Base-by-base conservation (phyloP, 2,888 invertebrate genomes). In the Diaperis boleti region DNA sequence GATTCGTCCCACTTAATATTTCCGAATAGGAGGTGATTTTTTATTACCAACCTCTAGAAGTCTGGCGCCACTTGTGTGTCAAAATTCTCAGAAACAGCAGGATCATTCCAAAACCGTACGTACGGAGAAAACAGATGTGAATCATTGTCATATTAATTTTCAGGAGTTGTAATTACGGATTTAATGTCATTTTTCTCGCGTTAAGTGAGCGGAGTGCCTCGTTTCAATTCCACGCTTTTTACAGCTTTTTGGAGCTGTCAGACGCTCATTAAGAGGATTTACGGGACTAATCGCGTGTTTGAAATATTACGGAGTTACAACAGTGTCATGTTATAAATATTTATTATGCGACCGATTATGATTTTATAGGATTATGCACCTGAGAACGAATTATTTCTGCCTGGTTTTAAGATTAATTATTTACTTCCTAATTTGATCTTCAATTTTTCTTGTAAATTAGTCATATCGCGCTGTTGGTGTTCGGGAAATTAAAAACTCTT, bases 211-310 rank as follows among this genome's bases (percentile, higher is more conserved):
- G 26, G 57, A 45, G 45, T 13, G 20, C 18, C 45, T 57, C 20
- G 11, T 57, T 45, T 45, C 57, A 37, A 57, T 57, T 45, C 39
- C 39, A 50, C 49, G 60, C 60, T 20, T 60, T 59, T 59, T 59
- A 59, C 52, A 52, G 59, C 50, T 59, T 59, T 59, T 50, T 41
- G 67, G 64, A 45, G 66, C 70, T 69, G 72, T 72, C 72, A 69
- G 64, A 57, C 59, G 61, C 69, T 72, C 70, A 72, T 72, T 72
- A 72, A 69, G 60, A 64, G 66, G 67, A 71, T 72, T 72, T 70
- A 72, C 69, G 70, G 66, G 68, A 62, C 62, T 67, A 71, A 71
- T 72, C 63, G 57, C 67, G 64, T 60, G 59, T 39, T 59, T 64
- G 47, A 64, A 64, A 60, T 66, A 59, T 63, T 63, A 63, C 59